A percentile compares a stretch with the other conserved stretches of the same genome.
phyloP scores from a whole-genome alignment of 2,113 vertebrate species.

The Balaeniceps rex region DNA sequence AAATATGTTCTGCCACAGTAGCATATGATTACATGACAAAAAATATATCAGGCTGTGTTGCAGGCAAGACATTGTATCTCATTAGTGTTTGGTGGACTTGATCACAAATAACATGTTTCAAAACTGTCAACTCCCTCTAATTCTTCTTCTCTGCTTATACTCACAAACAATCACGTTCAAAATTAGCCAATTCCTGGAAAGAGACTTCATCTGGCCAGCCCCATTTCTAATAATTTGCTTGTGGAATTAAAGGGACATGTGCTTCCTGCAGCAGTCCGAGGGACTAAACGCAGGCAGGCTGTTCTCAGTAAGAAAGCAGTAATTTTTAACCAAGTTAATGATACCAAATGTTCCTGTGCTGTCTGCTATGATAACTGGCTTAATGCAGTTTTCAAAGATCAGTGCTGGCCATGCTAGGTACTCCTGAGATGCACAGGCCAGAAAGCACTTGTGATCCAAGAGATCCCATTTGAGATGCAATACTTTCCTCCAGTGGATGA shows the following conservation, averaged over 20 bases:
- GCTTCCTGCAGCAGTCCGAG: neutral
- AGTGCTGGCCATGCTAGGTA: neutral
- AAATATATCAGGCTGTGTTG: slow-evolving; percentile 1
- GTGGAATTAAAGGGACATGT: neutral
- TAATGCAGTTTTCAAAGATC: neutral
- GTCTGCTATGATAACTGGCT: neutral
- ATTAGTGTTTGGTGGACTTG: slow-evolving; percentile 36
- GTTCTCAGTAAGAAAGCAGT: neutral
- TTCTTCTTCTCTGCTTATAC: neutral
- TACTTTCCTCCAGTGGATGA: neutral
- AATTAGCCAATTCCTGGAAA: neutral
- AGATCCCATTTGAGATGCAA: neutral
- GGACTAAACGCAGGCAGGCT: neutral
- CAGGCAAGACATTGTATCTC: slow-evolving; percentile 10
- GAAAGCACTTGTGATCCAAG: neutral
- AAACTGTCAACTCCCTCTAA: neutral
- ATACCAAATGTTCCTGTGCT: neutral
- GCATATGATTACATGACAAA: slow-evolving; percentile 33
- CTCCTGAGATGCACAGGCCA: neutral
- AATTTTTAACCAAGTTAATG: neutral
- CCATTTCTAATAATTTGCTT: neutral
- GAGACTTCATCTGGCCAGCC: neutral
- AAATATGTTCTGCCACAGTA: slow-evolving; percentile 4
- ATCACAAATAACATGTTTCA: slow-evolving; percentile 37
- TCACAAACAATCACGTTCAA: neutral